Evolutionary conservation across 1,140 invertebrate genomes (phyloP).

Genomic region (Aphelenchoides fujianensis): DNA sequence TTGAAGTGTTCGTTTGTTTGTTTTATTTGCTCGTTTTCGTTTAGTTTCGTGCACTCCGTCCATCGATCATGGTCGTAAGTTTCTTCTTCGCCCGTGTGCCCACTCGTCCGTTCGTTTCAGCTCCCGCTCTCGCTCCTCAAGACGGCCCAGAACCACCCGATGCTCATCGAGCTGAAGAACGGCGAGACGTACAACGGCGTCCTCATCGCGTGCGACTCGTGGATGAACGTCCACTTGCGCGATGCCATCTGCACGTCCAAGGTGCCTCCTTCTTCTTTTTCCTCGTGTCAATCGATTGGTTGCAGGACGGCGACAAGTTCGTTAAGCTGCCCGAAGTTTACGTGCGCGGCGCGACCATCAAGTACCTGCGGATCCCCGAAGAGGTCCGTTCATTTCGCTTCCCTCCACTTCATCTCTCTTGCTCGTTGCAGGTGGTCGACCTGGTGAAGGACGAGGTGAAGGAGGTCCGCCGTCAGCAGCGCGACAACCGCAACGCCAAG

Average conservation of each 20-base stretch:
- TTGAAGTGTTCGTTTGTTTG: no score
- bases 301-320: slow-evolving; percentile 95
- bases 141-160: slow-evolving; percentile 89
- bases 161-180: slow-evolving; percentile 98
- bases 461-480: slow-evolving; percentile 56
- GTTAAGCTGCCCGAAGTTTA: slow-evolving; percentile 99
- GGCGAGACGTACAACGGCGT: slow-evolving; percentile 99
- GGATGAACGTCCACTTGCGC: slow-evolving; percentile 99
- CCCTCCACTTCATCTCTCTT: not conserved
- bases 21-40: no score
- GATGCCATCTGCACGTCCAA: slow-evolving; percentile 98
- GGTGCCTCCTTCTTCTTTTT: slow-evolving; percentile 66
- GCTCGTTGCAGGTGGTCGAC: slow-evolving; percentile 54
- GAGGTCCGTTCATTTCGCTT: slow-evolving; percentile 76
- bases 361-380: slow-evolving; percentile 95
- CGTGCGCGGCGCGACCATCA: slow-evolving; percentile 96
- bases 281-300: slow-evolving; percentile 27
- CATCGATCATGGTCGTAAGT: slow-evolving; percentile 20
- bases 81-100: slow-evolving; percentile 6
- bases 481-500: slow-evolving; percentile 50
- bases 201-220: slow-evolving; percentile 95
- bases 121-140: slow-evolving; percentile 80
- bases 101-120: slow-evolving; percentile 64
- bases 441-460: slow-evolving; percentile 62
- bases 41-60: no score